Evolutionary conservation across 2,888 invertebrate species (phyloP), one percentile per base, ranked within the genome.

Genomic region (Macaria liturata): DNA sequence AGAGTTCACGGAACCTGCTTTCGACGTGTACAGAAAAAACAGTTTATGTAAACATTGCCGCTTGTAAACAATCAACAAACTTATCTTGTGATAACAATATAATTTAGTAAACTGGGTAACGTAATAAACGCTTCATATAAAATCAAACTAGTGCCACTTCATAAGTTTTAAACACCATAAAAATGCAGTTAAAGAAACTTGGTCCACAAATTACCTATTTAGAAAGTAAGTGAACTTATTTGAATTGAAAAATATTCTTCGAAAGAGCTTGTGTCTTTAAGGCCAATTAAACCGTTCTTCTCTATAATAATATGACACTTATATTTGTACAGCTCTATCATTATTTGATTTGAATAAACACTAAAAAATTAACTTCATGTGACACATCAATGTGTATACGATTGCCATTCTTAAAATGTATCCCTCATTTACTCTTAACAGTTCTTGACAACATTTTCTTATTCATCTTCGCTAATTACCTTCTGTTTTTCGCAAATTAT

Each of bases 1-100:
- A 57, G 37, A 39, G 44, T 44, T 52, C 20, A 20, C 47, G 49
- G 43, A 68, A 67, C 61, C 57, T 59, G 65, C 66, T 70, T 73
- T 69, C 54, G 50, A 58, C 47, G 46, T 52, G 54, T 49, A 61
- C 47, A 47, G 40, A 32, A 40, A n/a, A 57, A 50, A 44, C 4
- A 58, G 47, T 44, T 34, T 32, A 39, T 44, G 20, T 20, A 20
- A 49, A 55, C 49, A 49, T 32, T 34, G 48, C 4, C 32, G 40
- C 9, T 46, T 40, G 45, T 49, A 46, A 46, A 46, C 42, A 53
- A 46, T 32, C 31, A 46, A 51, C 20, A 57, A 39, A 57, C 44
- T 31, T 39, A 40, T 48, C 39, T 51, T 5, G 5, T 40, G 39
- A 52, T 52, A 49, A 53, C 31, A 34, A 32, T 43, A 40, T 45